Evolutionary conservation across 2,888 invertebrate species (phyloP).

Genomic region (Minunthozetes semirufus): DNA sequence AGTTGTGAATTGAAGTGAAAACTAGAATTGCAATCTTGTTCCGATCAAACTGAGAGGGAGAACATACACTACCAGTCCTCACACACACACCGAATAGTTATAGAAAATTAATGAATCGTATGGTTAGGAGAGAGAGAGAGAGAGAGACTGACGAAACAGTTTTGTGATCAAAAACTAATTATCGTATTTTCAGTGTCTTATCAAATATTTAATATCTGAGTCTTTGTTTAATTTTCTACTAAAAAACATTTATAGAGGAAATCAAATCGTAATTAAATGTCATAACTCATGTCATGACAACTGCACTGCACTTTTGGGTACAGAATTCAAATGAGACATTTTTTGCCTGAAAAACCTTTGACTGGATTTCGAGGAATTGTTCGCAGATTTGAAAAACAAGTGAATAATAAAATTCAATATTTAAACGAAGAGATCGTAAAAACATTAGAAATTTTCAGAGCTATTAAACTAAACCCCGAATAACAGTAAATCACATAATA

Average conservation of each 20-base stretch:
- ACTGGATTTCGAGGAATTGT: not conserved
- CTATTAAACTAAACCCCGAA: no score
- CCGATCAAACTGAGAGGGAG: conserved; percentile 21
- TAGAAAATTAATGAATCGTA: conserved; percentile 30
- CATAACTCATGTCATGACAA: conserved; percentile 20
- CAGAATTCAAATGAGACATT: not conserved
- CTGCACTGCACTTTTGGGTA: not conserved
- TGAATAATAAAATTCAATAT: not conserved
- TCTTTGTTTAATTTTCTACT: conserved; percentile 6
- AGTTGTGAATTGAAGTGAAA: conserved; percentile 26
- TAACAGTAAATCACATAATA: no score
- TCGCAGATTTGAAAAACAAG: no score
- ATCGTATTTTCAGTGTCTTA: not conserved
- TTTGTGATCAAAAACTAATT: conserved; percentile 26
- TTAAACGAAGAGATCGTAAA: no score
- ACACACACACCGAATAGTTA: not conserved
- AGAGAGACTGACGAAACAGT: not conserved
- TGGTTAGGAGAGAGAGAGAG: not conserved
- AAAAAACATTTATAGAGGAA: not conserved
- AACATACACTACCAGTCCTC: not conserved
- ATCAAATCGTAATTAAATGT: conserved; percentile 24
- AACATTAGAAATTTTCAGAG: no score
- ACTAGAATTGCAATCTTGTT: conserved; percentile 15
- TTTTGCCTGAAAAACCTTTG: not conserved
- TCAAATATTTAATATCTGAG: conserved; percentile 24